Conservation (phyloP, 2,797 vertebrate genomes). For the Falco columbarius region DNA sequence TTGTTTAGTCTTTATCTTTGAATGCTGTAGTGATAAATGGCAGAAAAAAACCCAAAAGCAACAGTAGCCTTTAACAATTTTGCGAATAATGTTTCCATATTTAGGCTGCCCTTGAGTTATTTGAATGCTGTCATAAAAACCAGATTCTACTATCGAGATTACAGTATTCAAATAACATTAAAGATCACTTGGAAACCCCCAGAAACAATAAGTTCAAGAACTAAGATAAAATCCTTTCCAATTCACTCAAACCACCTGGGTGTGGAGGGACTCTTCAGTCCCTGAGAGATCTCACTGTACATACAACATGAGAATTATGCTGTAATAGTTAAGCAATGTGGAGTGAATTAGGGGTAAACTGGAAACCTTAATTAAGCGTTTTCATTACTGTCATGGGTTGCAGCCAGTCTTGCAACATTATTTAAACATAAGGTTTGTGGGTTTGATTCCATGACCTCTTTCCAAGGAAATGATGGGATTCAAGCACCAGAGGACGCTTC, state of each 20-base stretch:
- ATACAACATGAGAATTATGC: neutral
- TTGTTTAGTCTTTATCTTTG: neutral
- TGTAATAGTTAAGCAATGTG: slow-evolving; percentile 1
- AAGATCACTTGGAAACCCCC: neutral
- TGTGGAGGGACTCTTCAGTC: neutral
- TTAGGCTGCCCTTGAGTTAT: neutral
- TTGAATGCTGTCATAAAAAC: neutral
- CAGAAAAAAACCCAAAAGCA: neutral
- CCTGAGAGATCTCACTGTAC: neutral
- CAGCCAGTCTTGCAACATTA: slow-evolving; percentile 7
- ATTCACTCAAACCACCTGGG: neutral
- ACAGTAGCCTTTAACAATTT: neutral
- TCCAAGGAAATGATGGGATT: slow-evolving; percentile 42
- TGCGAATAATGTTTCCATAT: neutral
- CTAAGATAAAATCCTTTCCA: neutral
- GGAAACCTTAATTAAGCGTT: slow-evolving; percentile 34
- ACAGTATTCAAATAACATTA: neutral
- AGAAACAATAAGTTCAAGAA: neutral
- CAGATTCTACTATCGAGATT: neutral
- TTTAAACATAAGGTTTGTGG: slow-evolving; percentile 48
- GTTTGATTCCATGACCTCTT: slow-evolving; percentile 33
- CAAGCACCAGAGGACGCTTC: slow-evolving; percentile 36
- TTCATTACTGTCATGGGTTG: slow-evolving; percentile 6
- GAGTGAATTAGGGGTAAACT: slow-evolving; percentile 7
- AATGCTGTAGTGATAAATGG: neutral